Evolutionary conservation across 2,888 invertebrate genomes (phyloP).

Genomic region (Yponomeuta sedellus): DNA sequence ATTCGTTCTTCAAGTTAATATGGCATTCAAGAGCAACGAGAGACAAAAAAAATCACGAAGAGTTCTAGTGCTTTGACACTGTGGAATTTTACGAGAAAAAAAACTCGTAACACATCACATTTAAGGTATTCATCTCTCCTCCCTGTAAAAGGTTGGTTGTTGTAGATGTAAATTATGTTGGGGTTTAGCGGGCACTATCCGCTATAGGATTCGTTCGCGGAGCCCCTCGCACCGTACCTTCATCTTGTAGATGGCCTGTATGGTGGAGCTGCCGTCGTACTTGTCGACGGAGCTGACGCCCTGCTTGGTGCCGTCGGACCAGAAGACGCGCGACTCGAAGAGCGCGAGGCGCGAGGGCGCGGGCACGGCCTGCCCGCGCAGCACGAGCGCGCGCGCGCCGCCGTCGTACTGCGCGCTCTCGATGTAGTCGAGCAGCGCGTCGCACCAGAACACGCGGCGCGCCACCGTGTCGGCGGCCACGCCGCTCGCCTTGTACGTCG

Average conservation of each 20-base stretch:
- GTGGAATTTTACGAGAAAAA: no score
- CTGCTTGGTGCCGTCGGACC: slow-evolving; percentile 94
- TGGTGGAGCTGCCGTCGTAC: slow-evolving; percentile 86
- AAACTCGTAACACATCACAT: no score
- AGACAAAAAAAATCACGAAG: no score
- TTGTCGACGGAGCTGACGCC: slow-evolving; percentile 92
- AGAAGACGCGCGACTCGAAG: slow-evolving; percentile 91
- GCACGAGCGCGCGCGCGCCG: slow-evolving; percentile 84
- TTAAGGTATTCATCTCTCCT: no score
- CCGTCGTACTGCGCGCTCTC: slow-evolving; percentile 97
- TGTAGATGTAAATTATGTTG: no score
- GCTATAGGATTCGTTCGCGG: no score
- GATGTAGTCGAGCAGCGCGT: slow-evolving; percentile 95
- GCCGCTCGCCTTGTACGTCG: slow-evolving; percentile 95
- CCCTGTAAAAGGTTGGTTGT: no score
- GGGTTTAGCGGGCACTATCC: no score
- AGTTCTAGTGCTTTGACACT: no score
- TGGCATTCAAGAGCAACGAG: no score
- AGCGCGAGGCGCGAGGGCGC: slow-evolving; percentile 88
- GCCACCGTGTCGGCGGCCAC: slow-evolving; percentile 94
- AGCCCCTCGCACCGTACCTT: no score
- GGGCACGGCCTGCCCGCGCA: slow-evolving; percentile 90
- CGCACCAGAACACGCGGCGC: slow-evolving; percentile 96
- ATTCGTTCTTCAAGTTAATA: no score
- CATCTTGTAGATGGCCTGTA: slow-evolving; percentile 87